A percentile compares a stretch with the other conserved stretches of the same genome.
These are phyloP conservation scores for Champsocephalus esox DNA, from an alignment of 2,797 vertebrate genomes.

Conservation along the genomic window DNA sequence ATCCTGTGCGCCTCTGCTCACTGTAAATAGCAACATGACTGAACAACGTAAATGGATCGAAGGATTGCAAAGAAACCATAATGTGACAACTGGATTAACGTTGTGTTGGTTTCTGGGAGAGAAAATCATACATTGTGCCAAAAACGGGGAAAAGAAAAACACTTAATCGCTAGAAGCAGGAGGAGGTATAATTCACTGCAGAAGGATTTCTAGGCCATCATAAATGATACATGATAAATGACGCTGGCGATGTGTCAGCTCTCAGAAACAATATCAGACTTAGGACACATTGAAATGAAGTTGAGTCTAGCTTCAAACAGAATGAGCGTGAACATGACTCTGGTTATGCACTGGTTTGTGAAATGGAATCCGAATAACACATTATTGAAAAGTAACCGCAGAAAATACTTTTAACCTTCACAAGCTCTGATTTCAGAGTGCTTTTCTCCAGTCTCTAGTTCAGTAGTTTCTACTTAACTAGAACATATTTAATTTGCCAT, in stretches of 20 bases:
- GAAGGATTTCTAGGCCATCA: slow-evolving; percentile 53
- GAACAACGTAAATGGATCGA: neutral
- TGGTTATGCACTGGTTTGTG: neutral
- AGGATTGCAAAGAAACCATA: slow-evolving; percentile 5
- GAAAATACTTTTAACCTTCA: neutral
- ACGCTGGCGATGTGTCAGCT: slow-evolving; percentile 37
- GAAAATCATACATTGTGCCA: slow-evolving; percentile 15
- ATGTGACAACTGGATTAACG: slow-evolving; percentile 38
- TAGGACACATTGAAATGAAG: slow-evolving; percentile 38
- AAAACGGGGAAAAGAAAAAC: neutral
- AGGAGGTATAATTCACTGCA: slow-evolving; percentile 43
- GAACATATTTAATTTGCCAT: neutral
- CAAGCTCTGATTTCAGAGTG: slow-evolving; percentile 4
- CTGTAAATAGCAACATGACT: slow-evolving; percentile 1
- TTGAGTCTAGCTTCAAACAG: slow-evolving; percentile 27
- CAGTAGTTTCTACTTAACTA: neutral
- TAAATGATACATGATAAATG: slow-evolving; percentile 60
- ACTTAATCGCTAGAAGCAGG: neutral
- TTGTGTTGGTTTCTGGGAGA: slow-evolving; percentile 28
- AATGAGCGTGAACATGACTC: slow-evolving; percentile 1
- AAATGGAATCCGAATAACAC: slow-evolving; percentile 17
- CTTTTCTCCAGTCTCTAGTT: neutral
- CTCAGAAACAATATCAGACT: slow-evolving; percentile 44
- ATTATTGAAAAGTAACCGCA: slow-evolving; percentile 1
- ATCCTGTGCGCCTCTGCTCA: slow-evolving; percentile 17